phyloP scores from a whole-genome alignment of 2,113 vertebrate genomes.

The Heptranchias perlo region DNA sequence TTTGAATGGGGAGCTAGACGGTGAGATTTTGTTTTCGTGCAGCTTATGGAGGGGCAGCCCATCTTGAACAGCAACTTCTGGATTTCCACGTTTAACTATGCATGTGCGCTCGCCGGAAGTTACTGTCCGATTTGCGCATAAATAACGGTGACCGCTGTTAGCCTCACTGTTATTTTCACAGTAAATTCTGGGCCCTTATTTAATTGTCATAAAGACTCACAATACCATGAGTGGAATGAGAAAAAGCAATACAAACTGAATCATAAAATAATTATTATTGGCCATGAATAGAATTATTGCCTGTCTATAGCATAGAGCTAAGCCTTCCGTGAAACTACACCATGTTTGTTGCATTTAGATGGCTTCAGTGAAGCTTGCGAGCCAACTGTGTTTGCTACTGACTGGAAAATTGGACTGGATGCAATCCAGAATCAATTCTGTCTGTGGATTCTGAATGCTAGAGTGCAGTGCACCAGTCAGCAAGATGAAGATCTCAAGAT shows the following conservation, averaged over 20 bases:
- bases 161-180: too few species aligned
- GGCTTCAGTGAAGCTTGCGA: background rate
- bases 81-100: too few species aligned
- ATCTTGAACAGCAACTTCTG: too few species aligned
- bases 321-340: background rate
- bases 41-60: too few species aligned
- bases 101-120: too few species aligned
- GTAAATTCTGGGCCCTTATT: too few species aligned
- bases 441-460: background rate
- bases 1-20: too few species aligned
- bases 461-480: background rate
- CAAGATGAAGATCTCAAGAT: constrained; percentile 29
- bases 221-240: background rate
- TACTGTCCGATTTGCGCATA: too few species aligned
- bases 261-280: background rate
- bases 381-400: constrained; percentile 10
- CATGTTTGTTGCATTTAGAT: background rate
- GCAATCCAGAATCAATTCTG: constrained; percentile 32
- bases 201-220: background rate
- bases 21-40: too few species aligned
- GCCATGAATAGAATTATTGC: background rate
- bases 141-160: too few species aligned
- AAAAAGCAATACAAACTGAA: background rate
- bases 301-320: background rate
- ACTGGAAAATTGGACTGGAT: constrained; percentile 36